Conservation (phyloP, 1,140 invertebrate genomes). For the Drosophila tristis region DNA sequence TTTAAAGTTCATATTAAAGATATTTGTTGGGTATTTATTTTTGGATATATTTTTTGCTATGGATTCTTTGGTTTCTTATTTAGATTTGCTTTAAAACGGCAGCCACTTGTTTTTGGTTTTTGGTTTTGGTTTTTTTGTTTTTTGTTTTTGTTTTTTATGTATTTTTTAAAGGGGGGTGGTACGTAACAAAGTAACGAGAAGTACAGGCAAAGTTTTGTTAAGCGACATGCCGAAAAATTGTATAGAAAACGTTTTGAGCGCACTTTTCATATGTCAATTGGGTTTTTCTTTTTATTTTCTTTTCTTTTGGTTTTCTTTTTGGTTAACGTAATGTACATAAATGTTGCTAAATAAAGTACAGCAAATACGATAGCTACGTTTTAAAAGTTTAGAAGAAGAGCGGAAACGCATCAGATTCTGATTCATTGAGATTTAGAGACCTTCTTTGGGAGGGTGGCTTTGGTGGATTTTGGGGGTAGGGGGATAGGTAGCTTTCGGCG, state of each 20-base stretch:
- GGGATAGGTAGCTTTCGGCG: slow-evolving; percentile 43
- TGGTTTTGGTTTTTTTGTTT: slow-evolving; percentile 45
- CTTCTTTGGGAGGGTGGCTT: slow-evolving; percentile 5
- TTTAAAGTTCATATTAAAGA: slow-evolving; percentile 44
- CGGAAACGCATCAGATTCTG: slow-evolving; percentile 58
- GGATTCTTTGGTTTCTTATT: slow-evolving; percentile 63
- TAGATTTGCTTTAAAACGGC: slow-evolving; percentile 58
- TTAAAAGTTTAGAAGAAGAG: slow-evolving; percentile 48
- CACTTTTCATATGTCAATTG: slow-evolving; percentile 53
- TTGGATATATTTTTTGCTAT: slow-evolving; percentile 50
- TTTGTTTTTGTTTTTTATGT: slow-evolving; percentile 12
- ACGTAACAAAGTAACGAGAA: slow-evolving; percentile 73
- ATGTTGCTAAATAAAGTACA: slow-evolving; percentile 78
- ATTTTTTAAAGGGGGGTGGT: slow-evolving; percentile 19
- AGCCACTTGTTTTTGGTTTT: slow-evolving; percentile 54
- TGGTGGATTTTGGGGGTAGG: slow-evolving; percentile 19
- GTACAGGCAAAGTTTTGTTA: slow-evolving; percentile 73
- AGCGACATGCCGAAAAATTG: slow-evolving; percentile 78
- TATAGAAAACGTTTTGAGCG: slow-evolving; percentile 66
- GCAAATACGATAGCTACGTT: slow-evolving; percentile 70
- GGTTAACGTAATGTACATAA: slow-evolving; percentile 50
- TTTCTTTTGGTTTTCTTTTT: slow-evolving; percentile 28
- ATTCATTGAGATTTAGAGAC: slow-evolving; percentile 29
- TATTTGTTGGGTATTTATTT: slow-evolving; percentile 42
- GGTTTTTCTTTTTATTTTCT: slow-evolving; percentile 22